Evolutionary conservation across 2,113 vertebrate genomes (phyloP), one percentile per base, ranked within the genome.

Genomic region (Brachyhypopomus gauderio): DNA sequence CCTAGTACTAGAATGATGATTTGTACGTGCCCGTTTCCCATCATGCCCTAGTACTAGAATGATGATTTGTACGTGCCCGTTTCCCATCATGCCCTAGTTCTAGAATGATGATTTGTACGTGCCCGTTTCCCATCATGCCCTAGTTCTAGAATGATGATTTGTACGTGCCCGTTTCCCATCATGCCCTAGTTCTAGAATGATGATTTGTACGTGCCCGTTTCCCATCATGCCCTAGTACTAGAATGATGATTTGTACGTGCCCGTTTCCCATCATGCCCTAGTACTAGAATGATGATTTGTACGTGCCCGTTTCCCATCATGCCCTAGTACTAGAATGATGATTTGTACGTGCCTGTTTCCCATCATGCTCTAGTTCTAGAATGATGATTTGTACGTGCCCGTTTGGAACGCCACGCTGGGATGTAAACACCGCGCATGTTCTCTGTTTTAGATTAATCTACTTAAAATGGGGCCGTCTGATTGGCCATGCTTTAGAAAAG

Each of bases 361-460:
- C 20, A 19, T 27, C 0, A 20, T 56, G 30, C 14, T 20, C 52
- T 69, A 69, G 25, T 75, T 78, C 59, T 78, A 73, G 9, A 48
- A 27, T 16, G 64, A 62, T 58, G 64, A 79, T 69, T 79, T 75
- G 45, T 60, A 38, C 14, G 16, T 75, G 77, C 36, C 30, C 60
- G 66, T 30, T 88, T 83, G 66, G 20, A 59, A 69, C 34, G 66
- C 59, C 45, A 79, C 3, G 19, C 0, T 25, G 52, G 70, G 72
- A 71, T 45, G 56, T 71, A 75, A 75, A 1, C 11, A 41, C 67
- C 41, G 27, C 30, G 48, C 30, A 22, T 30, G 9, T 70, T 78
- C 75, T 79, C 81, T 74, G 88, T 89, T 88, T 75, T 0, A 86
- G 83, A 89, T 86, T 86, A 90, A 90, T 91, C 88, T 84, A 85